Evolutionary conservation across 1,140 invertebrate species (phyloP).

Genomic region (Dysdera silvatica): DNA sequence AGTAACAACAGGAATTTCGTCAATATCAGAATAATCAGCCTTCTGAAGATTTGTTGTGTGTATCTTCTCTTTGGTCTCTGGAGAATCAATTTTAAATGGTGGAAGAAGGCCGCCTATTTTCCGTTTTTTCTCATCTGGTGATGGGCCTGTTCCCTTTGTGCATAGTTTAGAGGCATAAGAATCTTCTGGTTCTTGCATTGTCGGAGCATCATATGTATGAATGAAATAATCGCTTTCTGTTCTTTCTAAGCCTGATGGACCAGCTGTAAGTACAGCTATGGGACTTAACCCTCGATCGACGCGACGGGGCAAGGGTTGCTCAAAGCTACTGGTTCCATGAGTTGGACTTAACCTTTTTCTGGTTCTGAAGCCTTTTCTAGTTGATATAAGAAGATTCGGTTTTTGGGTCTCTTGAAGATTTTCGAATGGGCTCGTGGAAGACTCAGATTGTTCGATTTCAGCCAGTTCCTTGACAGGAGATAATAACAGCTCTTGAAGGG

Average conservation of each 20-base stretch:
- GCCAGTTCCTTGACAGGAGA: constrained; percentile 20
- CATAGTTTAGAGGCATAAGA: neutral
- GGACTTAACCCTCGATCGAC: constrained; percentile 20
- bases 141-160: constrained; percentile 16
- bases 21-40: neutral
- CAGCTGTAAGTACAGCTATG: constrained; percentile 20
- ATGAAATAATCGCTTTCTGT: constrained; percentile 24
- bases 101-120: too few relatives aligned
- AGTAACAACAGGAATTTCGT: neutral
- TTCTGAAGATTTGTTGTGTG: neutral
- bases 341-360: constrained; percentile 20
- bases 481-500: constrained; percentile 16
- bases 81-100: too few relatives aligned
- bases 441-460: constrained; percentile 20
- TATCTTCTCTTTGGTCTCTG: too few relatives aligned
- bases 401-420: constrained; percentile 2
- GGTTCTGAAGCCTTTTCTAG: constrained; percentile 20
- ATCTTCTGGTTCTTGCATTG: constrained; percentile 7
- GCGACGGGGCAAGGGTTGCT: constrained; percentile 1
- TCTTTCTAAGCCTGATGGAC: constrained; percentile 12
- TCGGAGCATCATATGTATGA: constrained; percentile 22
- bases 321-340: constrained; percentile 7
- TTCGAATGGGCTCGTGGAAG: constrained; percentile 9
- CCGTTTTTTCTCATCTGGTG: too few relatives aligned
- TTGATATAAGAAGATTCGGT: constrained; percentile 21